A percentile compares a stretch with the other conserved stretches of the same genome.
phyloP scores from a whole-genome alignment of 2,113 vertebrate genomes.

The Sciurus niger region DNA sequence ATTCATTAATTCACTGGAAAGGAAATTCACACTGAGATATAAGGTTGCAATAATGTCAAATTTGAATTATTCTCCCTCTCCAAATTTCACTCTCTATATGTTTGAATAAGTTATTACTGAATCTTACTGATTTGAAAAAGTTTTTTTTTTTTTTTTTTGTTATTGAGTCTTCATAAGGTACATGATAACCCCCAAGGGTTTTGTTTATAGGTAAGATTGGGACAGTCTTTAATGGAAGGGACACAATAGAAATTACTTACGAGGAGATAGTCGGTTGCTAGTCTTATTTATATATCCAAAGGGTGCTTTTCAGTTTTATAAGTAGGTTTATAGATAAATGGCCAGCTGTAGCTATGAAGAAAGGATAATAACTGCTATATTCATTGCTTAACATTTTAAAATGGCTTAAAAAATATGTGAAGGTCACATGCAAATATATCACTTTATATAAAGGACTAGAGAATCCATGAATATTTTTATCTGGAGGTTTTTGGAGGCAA shows the following conservation, averaged over 20 bases:
- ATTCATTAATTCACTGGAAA: not conserved
- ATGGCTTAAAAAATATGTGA: not conserved
- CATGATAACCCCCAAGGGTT: not conserved
- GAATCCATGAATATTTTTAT: not conserved
- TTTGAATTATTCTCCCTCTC: not conserved
- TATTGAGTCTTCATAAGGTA: not conserved
- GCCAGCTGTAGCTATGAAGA: not conserved
- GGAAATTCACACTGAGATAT: not conserved
- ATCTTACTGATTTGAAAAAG: no score
- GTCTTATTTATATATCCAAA: not conserved
- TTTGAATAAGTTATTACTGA: not conserved
- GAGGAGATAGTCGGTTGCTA: not conserved
- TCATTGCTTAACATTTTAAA: not conserved
- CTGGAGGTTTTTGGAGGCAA: not conserved
- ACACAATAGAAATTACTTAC: not conserved
- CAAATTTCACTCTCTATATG: not conserved
- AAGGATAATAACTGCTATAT: not conserved
- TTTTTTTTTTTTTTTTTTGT: no score
- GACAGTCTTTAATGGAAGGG: not conserved
- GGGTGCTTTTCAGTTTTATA: not conserved
- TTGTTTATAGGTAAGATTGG: not conserved
- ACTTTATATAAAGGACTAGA: no score
- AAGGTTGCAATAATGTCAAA: not conserved
- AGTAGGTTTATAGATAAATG: not conserved
- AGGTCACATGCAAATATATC: no score